Evolutionary conservation across 2,888 invertebrate genomes (phyloP), one percentile per base, ranked within the genome.

Genomic region (Ctena decussata): DNA sequence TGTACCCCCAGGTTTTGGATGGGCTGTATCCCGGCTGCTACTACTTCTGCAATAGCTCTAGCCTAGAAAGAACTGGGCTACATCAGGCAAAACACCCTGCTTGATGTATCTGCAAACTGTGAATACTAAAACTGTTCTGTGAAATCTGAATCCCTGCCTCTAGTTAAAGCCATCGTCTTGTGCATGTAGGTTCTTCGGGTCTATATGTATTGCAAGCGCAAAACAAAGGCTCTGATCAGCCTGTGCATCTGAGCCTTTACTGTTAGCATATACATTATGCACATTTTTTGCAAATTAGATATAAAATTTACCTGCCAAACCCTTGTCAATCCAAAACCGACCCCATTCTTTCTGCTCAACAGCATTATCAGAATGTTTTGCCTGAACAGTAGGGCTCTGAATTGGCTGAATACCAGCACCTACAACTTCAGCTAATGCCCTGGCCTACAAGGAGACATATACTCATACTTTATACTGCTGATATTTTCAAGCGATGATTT

Each of bases 401-500:
- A 99, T 96, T 0, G 99, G 99, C 96, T 99, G 99, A 92, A 99
- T 99, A 60, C 99, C 99, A 32, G 98, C 98, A 30, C 98, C 97
- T 94, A 99, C 98, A 2, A 98, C 96, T 96, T 99, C 98, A 95
- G 98, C 98, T 88, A 99, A 97, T 96, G 98, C 98, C 84, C 99
- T 97, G 0, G 97, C 94, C 93, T 94, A 85, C 21, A 81, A 57
- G 53, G 8, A 46, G 21, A n/a, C n/a, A n/a, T n/a, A n/a, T n/a
- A n/a, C 94, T 85, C 30, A 79, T n/a, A n/a, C n/a, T n/a, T n/a
- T n/a, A n/a, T n/a, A n/a, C n/a, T n/a, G n/a, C n/a, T n/a, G n/a
- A n/a, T n/a, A n/a, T n/a, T n/a, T n/a, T n/a, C n/a, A n/a, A n/a
- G n/a, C n/a, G n/a, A n/a, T n/a, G n/a, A n/a, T n/a, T n/a, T n/a